Base-by-base conservation (phyloP, 2,113 vertebrate genomes). In the Gyps fulvus region DNA sequence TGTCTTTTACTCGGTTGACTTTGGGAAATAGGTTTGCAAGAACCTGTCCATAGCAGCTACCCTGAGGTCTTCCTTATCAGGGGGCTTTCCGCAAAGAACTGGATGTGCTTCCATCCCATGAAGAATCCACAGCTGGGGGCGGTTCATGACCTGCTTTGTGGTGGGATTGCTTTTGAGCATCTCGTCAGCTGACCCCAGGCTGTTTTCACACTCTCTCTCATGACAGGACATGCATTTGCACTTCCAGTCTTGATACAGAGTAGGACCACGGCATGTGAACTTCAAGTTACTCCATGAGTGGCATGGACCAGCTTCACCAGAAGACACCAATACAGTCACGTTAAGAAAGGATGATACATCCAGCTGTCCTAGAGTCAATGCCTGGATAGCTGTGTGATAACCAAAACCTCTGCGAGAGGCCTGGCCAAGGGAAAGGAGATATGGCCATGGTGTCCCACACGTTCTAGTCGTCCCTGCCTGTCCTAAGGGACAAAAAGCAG, bases 261-360 rank as follows among this genome's bases (percentile, higher is more conserved):
- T 32, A 32, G 6, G 15, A 42, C 26, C 22, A 7, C 5, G 15
- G 8, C 16, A 18, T 23, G 27, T 2, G 3, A 43, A 34, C 40
- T 67, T 42, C 10, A 25, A 15, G 13, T 73, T 40, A 57, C 15
- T 29, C 40, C 21, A 3, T 38, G 50, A 62, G 11, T 18, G 58
- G 11, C 27, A 49, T 1, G 15, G 42, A 71, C 3, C 8, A 50
- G 26, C 31, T 57, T 55, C 65, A 43, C 5, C 45, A 63, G 43
- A 55, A 32, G 52, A 59, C 12, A 49, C 50, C 23, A 62, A 2
- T 15, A 25, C 3, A 11, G 49, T 10, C 1, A 0, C 2, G 0
- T 57, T 74, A 34, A n/a, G 78, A 38, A 89, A 69, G 18, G 17
- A 11, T 40, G 47, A 19, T 20, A 36, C 36, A 84, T n/a, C 32